Percentiles rank a stretch among this genome's conserved stretches.
Conservation (phyloP, 2,888 invertebrate genomes). For the Therioaphis trifolii region DNA sequence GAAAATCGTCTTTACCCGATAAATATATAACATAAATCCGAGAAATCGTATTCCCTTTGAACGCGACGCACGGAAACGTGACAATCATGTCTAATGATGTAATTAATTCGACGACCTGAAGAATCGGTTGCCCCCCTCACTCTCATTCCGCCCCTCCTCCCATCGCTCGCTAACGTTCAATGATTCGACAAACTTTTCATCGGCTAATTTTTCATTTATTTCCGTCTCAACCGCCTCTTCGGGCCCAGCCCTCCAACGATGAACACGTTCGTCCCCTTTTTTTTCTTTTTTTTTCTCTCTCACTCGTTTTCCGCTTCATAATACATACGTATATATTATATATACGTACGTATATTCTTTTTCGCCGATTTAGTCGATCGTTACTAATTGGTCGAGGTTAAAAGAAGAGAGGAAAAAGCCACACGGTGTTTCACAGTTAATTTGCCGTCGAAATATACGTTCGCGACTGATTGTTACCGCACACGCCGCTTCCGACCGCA, state of each 20-base stretch:
- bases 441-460: conserved; percentile 48
- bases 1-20: conserved; percentile 35
- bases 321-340: too few relatives aligned
- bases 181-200: conserved; percentile 63
- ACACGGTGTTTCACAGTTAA: conserved; percentile 52
- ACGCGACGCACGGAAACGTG: conserved; percentile 59
- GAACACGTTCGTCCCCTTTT: conserved; percentile 37
- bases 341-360: not conserved
- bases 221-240: conserved; percentile 60
- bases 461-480: conserved; percentile 29
- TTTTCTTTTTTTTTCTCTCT: not conserved
- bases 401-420: conserved; percentile 14
- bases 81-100: conserved; percentile 65
- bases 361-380: conserved; percentile 49
- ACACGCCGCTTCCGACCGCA: conserved; percentile 23
- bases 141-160: not conserved
- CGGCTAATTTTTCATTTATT: conserved; percentile 62
- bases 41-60: conserved; percentile 57
- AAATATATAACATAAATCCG: conserved; percentile 39
- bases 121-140: conserved; percentile 31
- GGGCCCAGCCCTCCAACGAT: conserved; percentile 36
- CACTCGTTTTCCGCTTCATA: not conserved
- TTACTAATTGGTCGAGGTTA: conserved; percentile 55
- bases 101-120: conserved; percentile 64
- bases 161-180: conserved; percentile 26